A percentile compares a stretch with the other conserved stretches of the same genome.
Conservation (phyloP, 2,113 vertebrate genomes). For the Brachyistius frenatus region DNA sequence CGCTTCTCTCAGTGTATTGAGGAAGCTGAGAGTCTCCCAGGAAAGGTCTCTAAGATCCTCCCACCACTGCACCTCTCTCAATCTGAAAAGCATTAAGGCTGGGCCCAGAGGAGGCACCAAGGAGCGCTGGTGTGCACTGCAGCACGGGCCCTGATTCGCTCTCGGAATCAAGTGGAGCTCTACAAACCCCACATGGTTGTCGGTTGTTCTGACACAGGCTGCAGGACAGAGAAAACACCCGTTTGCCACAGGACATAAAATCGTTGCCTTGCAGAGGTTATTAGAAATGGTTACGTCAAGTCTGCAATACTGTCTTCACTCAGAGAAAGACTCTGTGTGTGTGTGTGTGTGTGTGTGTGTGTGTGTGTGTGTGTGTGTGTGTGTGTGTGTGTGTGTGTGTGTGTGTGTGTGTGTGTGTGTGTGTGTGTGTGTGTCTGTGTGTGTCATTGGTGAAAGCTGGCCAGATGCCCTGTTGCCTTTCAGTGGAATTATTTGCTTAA, state of each 20-base stretch:
- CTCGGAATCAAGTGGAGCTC: slow-evolving; percentile 41
- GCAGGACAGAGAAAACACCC: slow-evolving; percentile 20
- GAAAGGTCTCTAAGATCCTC: slow-evolving; percentile 57
- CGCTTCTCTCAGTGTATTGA: slow-evolving; percentile 46
- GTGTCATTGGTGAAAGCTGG: slow-evolving; percentile 72
- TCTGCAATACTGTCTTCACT: slow-evolving; percentile 54
- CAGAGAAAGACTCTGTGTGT: slow-evolving; percentile 26
- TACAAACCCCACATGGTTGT: slow-evolving; percentile 49
- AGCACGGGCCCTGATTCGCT: slow-evolving; percentile 61
- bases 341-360: slow-evolving; percentile 20
- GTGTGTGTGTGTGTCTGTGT: slow-evolving; percentile 37
- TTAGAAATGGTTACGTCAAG: slow-evolving; percentile 49
- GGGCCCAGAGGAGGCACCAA: slow-evolving; percentile 64
- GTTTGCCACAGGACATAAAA: slow-evolving; percentile 35
- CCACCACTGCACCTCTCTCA: slow-evolving; percentile 59
- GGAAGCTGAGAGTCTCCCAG: slow-evolving; percentile 47
- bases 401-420: neutral
- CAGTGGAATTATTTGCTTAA: slow-evolving; percentile 82
- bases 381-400: slow-evolving; percentile 31
- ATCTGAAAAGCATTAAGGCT: slow-evolving; percentile 71
- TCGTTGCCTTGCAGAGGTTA: slow-evolving; percentile 20
- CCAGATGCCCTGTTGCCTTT: slow-evolving; percentile 78
- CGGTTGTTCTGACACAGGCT: slow-evolving; percentile 44
- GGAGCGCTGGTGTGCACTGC: slow-evolving; percentile 71
- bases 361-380: slow-evolving; percentile 13